A percentile compares a stretch with the other conserved stretches of the same genome.
These are phyloP conservation scores for Sebastes minor DNA, from an alignment of 2,797 vertebrate species.

Conservation along the genomic window DNA sequence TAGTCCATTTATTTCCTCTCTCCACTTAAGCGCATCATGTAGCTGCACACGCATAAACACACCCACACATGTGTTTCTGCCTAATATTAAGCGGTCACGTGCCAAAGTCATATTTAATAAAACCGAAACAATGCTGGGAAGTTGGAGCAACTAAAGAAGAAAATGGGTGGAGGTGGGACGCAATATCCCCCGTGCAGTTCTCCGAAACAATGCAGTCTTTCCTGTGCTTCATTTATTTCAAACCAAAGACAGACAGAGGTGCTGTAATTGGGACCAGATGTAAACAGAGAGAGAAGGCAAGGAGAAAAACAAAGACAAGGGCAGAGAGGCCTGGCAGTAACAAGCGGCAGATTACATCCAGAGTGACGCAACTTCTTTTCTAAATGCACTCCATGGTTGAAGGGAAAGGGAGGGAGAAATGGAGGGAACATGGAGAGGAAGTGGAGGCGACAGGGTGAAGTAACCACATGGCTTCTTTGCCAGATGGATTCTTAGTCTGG, in stretches of 20 bases:
- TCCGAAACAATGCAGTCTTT: constrained; percentile 24
- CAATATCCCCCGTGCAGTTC: constrained; percentile 13
- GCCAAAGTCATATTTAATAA: constrained; percentile 41
- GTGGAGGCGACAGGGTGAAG: constrained; percentile 59
- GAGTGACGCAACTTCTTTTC: constrained; percentile 64
- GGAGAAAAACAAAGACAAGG: constrained; percentile 19
- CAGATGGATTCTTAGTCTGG: constrained; percentile 54
- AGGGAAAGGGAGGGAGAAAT: constrained; percentile 13
- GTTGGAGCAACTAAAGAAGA: constrained; percentile 27
- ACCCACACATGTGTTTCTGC: constrained; percentile 9
- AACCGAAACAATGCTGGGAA: constrained; percentile 27
- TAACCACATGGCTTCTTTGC: constrained; percentile 50
- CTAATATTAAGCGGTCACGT: constrained; percentile 1
- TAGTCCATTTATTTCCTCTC: not conserved
- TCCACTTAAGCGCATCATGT: not conserved
- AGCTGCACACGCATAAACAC: not conserved
- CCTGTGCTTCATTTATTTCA: constrained; percentile 20
- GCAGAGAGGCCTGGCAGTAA: constrained; percentile 48
- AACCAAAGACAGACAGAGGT: constrained; percentile 35
- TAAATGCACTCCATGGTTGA: constrained; percentile 40
- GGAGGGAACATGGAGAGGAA: constrained; percentile 51
- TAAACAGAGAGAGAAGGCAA: constrained; percentile 14
- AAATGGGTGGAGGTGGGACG: constrained; percentile 1
- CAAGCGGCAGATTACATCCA: constrained; percentile 58
- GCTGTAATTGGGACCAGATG: constrained; percentile 68